Conservation (phyloP, 2,888 invertebrate genomes). For the Biston stratarius region DNA sequence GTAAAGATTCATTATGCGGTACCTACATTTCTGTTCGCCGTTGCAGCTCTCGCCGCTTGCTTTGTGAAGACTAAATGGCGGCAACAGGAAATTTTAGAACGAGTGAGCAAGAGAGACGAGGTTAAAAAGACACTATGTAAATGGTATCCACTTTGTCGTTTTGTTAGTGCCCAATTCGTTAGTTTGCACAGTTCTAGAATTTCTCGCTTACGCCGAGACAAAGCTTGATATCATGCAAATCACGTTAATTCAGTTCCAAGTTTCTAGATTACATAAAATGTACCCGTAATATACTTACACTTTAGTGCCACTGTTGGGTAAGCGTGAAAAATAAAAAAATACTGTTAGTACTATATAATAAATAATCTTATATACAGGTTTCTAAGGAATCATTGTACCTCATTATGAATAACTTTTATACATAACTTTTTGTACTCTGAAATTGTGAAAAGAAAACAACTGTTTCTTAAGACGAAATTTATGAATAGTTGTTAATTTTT, state of each 20-base stretch:
- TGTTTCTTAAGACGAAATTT: too few relatives aligned
- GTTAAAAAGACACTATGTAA: constrained; percentile 51
- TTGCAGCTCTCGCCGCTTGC: constrained; percentile 28
- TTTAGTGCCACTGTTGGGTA: constrained; percentile 76
- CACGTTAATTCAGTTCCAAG: constrained; percentile 28
- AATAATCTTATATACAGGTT: too few relatives aligned
- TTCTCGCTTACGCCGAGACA: constrained; percentile 37
- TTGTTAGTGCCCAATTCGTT: constrained; percentile 48
- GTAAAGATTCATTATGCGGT: constrained; percentile 24
- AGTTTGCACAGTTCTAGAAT: constrained; percentile 49
- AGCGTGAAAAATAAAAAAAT: constrained; percentile 70
- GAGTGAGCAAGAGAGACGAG: constrained; percentile 34
- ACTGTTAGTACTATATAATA: constrained; percentile 45
- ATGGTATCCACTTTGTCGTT: constrained; percentile 51
- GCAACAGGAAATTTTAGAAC: constrained; percentile 41
- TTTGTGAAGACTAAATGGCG: constrained; percentile 45
- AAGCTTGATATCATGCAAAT: constrained; percentile 39
- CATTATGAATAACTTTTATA: too few relatives aligned
- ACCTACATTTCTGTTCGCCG: constrained; percentile 25
- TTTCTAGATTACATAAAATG: constrained; percentile 2
- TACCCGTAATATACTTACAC: constrained; percentile 70
- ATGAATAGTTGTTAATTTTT: too few relatives aligned
- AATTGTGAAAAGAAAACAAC: too few relatives aligned
- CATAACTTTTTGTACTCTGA: too few relatives aligned
- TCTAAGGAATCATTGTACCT: too few relatives aligned